These are phyloP conservation scores for Papilio protenor DNA, from an alignment of 2,888 invertebrate genomes.

Conservation along the genomic window DNA sequence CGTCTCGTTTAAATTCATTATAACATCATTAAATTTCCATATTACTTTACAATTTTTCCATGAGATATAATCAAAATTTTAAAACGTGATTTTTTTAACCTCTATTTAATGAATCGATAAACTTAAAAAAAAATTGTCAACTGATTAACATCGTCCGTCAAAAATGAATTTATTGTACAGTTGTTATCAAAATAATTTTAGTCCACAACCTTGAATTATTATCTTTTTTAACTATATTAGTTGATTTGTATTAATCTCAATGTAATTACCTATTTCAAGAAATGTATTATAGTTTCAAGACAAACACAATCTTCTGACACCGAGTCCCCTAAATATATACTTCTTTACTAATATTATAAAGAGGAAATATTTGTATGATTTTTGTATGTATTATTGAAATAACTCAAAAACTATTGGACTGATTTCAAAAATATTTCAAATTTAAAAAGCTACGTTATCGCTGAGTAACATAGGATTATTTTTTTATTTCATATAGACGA, in stretches of 20 bases:
- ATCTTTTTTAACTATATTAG: not conserved
- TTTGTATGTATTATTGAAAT: too few relatives aligned
- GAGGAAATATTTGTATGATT: too few relatives aligned
- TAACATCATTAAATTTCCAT: conserved; percentile 14
- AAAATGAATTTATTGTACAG: not conserved
- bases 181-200: not conserved
- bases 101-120: not conserved
- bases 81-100: not conserved
- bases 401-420: too few relatives aligned
- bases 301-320: not conserved
- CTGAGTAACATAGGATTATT: too few relatives aligned
- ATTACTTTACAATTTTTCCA: conserved; percentile 2
- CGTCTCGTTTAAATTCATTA: not conserved
- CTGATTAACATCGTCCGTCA: not conserved
- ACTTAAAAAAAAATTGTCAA: not conserved
- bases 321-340: too few relatives aligned
- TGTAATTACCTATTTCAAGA: not conserved
- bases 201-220: not conserved
- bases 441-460: too few relatives aligned
- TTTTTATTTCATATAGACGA: too few relatives aligned
- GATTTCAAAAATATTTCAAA: too few relatives aligned
- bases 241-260: not conserved
- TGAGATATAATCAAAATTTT: not conserved
- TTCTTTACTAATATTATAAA: too few relatives aligned
- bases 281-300: not conserved